phyloP scores from a whole-genome alignment of 2,888 invertebrate genomes.

The Alentia gelatinosa region DNA sequence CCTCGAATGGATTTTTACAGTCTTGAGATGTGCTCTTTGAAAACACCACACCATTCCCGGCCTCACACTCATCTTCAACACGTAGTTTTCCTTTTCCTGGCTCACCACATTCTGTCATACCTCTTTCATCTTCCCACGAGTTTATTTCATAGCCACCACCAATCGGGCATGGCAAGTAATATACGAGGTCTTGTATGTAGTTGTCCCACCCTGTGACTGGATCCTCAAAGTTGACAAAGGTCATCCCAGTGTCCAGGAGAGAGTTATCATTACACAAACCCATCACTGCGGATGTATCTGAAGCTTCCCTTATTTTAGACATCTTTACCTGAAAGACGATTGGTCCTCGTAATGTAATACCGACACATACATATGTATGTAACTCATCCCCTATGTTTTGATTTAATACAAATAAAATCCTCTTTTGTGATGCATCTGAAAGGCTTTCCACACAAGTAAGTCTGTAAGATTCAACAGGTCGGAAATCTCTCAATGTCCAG shows the following conservation, averaged over 20 bases:
- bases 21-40: not conserved
- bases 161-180: not conserved
- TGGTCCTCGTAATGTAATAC: not conserved
- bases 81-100: not conserved
- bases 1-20: not conserved
- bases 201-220: not conserved
- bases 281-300: not conserved
- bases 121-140: not conserved
- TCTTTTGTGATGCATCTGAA: not conserved
- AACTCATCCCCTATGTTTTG: not conserved
- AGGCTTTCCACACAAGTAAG: not conserved
- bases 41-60: not conserved
- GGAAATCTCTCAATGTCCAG: not conserved
- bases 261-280: not conserved
- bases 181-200: not conserved
- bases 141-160: not conserved
- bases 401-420: not conserved
- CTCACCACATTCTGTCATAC: not conserved
- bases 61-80: conserved; percentile 3
- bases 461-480: not conserved
- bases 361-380: not conserved
- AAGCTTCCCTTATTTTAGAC: not conserved
- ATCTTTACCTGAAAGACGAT: not conserved
- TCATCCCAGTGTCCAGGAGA: not conserved
- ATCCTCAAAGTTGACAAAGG: not conserved